Percentiles rank a stretch among this genome's conserved stretches.
Evolutionary conservation across 2,888 invertebrate species (phyloP).

Genomic region (Leptodirus hochenwartii): DNA sequence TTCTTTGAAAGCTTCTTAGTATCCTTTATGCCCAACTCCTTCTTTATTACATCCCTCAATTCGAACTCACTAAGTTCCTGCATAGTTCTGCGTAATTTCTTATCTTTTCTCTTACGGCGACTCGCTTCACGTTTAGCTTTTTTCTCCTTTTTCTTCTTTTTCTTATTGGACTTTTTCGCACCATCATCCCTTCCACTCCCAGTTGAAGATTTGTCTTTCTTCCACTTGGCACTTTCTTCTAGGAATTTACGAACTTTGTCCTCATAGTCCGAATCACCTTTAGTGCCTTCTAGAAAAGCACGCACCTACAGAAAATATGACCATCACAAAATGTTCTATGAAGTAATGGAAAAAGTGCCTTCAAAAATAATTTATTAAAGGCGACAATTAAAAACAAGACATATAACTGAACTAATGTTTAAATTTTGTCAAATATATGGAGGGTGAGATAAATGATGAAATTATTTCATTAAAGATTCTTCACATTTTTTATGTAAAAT

Average conservation of each 20-base stretch:
- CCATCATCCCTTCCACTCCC: too few species aligned
- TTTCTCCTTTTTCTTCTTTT: constrained; percentile 34
- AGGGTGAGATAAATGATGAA: too few species aligned
- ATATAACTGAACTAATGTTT: too few species aligned
- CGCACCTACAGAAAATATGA: too few species aligned
- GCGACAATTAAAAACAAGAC: too few species aligned
- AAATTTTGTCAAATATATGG: too few species aligned
- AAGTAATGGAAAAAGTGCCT: too few species aligned
- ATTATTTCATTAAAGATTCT: too few species aligned
- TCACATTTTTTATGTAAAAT: too few species aligned
- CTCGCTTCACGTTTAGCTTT: constrained; percentile 51
- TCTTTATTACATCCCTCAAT: constrained; percentile 49
- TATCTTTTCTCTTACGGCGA: constrained; percentile 55
- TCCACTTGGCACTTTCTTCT: constrained; percentile 66
- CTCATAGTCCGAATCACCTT: constrained; percentile 67
- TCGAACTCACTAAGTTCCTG: constrained; percentile 47
- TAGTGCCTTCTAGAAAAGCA: constrained; percentile 54
- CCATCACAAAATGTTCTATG: too few species aligned
- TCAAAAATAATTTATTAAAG: too few species aligned
- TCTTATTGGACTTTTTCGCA: constrained; percentile 38
- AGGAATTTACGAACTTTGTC: constrained; percentile 71
- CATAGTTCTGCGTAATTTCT: constrained; percentile 49
- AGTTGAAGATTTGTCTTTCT: constrained; percentile 48
- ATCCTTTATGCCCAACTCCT: constrained; percentile 23
- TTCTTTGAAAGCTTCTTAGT: constrained; percentile 25